Evolutionary conservation across 2,797 vertebrate genomes (phyloP).

Genomic region (Pygocentrus nattereri): DNA sequence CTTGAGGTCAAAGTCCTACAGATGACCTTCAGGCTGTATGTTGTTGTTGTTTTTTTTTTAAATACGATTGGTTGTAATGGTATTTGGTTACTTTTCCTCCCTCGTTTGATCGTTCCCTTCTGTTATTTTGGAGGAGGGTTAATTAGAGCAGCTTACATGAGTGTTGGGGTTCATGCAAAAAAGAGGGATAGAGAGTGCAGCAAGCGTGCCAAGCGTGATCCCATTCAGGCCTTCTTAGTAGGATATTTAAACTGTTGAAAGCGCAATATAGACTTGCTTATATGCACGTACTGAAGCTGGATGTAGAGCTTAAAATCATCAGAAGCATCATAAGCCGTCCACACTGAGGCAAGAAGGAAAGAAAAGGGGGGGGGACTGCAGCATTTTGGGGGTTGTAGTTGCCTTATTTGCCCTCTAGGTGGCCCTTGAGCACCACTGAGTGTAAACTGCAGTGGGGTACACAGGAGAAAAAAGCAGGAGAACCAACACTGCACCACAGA

Average conservation of each 20-base stretch:
- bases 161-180: constrained; percentile 30
- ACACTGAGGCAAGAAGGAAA: constrained; percentile 31
- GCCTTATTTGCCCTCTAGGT: constrained; percentile 64
- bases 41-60: too few species aligned
- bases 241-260: background rate
- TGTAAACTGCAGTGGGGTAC: constrained; percentile 40
- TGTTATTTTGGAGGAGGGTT: constrained; percentile 12
- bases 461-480: constrained; percentile 48
- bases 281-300: background rate
- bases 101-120: background rate
- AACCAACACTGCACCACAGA: constrained; percentile 53
- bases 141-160: constrained; percentile 29
- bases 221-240: background rate
- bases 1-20: constrained; percentile 35
- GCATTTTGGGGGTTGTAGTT: constrained; percentile 70
- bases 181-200: constrained; percentile 25
- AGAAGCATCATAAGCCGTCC: constrained; percentile 37
- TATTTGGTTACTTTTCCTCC: constrained; percentile 16
- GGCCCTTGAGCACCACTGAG: constrained; percentile 67
- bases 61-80: background rate
- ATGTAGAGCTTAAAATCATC: constrained; percentile 19
- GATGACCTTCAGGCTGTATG: constrained; percentile 35
- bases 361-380: constrained; percentile 66
- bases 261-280: constrained; percentile 1
- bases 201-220: constrained; percentile 1